Evolutionary conservation across 2,113 vertebrate genomes (phyloP).

Genomic region (Chaetorhynchus papuensis): DNA sequence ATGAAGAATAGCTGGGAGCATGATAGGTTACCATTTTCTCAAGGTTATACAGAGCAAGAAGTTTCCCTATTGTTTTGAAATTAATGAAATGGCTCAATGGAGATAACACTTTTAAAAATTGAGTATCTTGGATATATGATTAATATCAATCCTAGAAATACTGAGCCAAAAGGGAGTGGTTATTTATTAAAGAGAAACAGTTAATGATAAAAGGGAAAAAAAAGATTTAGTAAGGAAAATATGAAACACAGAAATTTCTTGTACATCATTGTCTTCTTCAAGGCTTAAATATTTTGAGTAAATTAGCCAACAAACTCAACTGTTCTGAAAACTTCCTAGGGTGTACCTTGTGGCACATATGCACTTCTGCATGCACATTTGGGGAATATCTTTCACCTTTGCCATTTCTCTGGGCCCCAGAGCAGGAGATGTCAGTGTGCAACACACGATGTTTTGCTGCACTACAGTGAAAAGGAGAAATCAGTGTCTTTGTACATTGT

Average conservation of each 20-base stretch:
- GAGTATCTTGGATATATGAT: neutral
- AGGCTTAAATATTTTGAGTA: neutral
- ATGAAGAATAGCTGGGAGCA: neutral
- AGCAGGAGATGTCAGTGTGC: neutral
- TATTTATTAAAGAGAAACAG: neutral
- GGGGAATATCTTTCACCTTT: neutral
- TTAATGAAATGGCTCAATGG: neutral
- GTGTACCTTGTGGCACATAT: accelerated
- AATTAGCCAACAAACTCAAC: neutral
- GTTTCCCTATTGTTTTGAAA: neutral
- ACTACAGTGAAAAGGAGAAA: neutral
- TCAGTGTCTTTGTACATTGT: neutral
- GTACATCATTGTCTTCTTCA: neutral
- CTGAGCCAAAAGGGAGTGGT: neutral
- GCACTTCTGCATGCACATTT: accelerated
- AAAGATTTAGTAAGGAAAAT: neutral
- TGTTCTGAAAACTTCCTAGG: neutral
- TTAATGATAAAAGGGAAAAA: neutral
- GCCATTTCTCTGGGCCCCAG: neutral
- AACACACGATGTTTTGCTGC: accelerated
- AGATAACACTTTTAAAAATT: neutral
- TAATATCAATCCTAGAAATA: neutral
- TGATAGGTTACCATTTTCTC: neutral
- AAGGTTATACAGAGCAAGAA: neutral
- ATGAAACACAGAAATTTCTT: neutral